These are phyloP conservation scores for Meganola albula DNA, from an alignment of 2,888 invertebrate genomes.

Conservation along the genomic window DNA sequence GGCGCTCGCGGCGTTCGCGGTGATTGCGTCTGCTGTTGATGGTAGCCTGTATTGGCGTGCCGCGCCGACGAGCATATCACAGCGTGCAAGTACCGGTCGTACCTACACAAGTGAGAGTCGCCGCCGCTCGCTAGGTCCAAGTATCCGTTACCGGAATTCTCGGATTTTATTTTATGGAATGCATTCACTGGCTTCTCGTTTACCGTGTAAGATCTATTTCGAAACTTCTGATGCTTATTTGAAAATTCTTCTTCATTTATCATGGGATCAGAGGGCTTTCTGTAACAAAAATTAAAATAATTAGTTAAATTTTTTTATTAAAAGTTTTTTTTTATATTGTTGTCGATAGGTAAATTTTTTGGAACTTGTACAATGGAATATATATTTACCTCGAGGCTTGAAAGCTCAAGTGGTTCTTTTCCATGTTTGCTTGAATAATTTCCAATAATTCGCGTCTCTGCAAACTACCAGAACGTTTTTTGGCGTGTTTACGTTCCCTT, in stretches of 20 bases:
- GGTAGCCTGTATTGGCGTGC: conserved; percentile 67
- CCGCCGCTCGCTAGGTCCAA: conserved; percentile 79
- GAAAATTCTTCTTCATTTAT: conserved; percentile 58
- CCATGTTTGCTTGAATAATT: conserved; percentile 94
- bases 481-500: conserved; percentile 69
- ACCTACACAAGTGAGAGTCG: conserved; percentile 73
- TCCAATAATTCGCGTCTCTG: conserved; percentile 90
- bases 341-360: background rate
- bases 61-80: conserved; percentile 77
- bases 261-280: conserved; percentile 75
- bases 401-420: conserved; percentile 92
- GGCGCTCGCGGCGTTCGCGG: conserved; percentile 37
- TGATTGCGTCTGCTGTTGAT: conserved; percentile 54
- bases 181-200: conserved; percentile 63
- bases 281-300: conserved; percentile 40
- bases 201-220: conserved; percentile 73
- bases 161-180: conserved; percentile 58
- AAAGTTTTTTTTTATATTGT: background rate
- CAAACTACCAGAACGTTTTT: conserved; percentile 84
- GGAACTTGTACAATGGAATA: no score
- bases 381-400: conserved; percentile 84
- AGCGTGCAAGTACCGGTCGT: conserved; percentile 80
- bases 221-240: conserved; percentile 61
- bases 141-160: conserved; percentile 73
- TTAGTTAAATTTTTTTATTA: background rate